These are phyloP conservation scores for Zaprionus inermis DNA, from an alignment of 1,140 invertebrate genomes.

Conservation along the genomic window DNA sequence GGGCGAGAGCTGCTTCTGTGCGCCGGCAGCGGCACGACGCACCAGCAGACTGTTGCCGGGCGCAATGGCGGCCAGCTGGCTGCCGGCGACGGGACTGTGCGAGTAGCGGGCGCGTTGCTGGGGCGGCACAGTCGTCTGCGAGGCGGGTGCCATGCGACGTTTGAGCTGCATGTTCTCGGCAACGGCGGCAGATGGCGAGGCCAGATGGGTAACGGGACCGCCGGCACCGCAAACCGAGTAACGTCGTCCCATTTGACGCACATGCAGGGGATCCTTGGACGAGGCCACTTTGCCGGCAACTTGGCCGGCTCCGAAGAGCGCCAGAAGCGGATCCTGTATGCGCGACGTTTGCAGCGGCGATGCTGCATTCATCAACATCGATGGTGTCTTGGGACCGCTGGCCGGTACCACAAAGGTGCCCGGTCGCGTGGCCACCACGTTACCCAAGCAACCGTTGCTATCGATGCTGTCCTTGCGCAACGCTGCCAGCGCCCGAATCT, in stretches of 20 bases:
- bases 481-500: constrained; percentile 7
- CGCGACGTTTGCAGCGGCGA: background rate
- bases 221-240: constrained; percentile 58
- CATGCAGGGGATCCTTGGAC: constrained; percentile 18
- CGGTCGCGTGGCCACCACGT: background rate
- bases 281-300: background rate
- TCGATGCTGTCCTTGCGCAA: constrained; percentile 51
- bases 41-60: constrained; percentile 44
- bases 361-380: background rate
- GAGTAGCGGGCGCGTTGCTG: constrained; percentile 56
- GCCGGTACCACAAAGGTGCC: constrained; percentile 8
- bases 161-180: constrained; percentile 36
- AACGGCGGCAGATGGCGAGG: too few species aligned
- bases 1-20: constrained; percentile 40
- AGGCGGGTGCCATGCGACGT: constrained; percentile 36
- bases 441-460: constrained; percentile 26
- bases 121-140: constrained; percentile 15
- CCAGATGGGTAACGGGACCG: background rate
- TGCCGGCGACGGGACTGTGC: background rate
- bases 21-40: background rate
- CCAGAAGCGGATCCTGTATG: background rate
- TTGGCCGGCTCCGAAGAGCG: background rate
- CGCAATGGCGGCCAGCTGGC: background rate
- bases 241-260: constrained; percentile 50
- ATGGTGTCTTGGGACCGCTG: constrained; percentile 9